phyloP scores from a whole-genome alignment of 1,140 invertebrate species.

The Drosophila gunungcola region DNA sequence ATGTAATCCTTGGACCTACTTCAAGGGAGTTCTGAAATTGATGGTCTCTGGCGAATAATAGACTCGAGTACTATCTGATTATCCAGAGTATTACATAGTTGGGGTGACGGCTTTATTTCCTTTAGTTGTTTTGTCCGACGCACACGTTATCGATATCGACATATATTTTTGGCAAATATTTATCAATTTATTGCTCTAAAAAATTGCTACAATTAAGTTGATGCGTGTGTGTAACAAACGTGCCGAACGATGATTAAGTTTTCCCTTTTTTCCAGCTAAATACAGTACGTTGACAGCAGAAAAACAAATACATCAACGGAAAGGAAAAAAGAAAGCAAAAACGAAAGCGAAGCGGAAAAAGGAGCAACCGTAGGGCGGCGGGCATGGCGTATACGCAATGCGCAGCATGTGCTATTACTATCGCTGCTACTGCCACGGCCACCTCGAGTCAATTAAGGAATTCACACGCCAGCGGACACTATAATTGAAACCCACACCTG shows the following conservation, averaged over 20 bases:
- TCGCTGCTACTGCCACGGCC: conserved; percentile 47
- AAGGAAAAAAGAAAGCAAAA: conserved; percentile 16
- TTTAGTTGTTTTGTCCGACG: conserved; percentile 13
- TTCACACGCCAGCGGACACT: conserved; percentile 48
- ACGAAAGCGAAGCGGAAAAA: conserved; percentile 21
- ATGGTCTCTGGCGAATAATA: conserved; percentile 6
- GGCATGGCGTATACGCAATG: conserved; percentile 76
- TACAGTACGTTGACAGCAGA: conserved; percentile 36
- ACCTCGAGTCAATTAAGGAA: conserved; percentile 63
- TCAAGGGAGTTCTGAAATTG: conserved; percentile 12
- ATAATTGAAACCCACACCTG: conserved; percentile 57
- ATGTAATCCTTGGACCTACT: conserved; percentile 29
- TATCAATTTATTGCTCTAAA: conserved; percentile 79
- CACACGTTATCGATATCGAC: conserved; percentile 51
- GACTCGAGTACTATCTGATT: conserved; percentile 9
- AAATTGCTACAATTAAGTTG: conserved; percentile 75
- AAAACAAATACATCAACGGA: conserved; percentile 29
- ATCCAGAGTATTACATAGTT: conserved; percentile 1
- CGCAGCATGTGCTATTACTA: conserved; percentile 56
- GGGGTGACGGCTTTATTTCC: neutral
- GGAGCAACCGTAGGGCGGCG: conserved; percentile 26
- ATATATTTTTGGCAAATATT: conserved; percentile 71
- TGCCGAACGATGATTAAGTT: conserved; percentile 76
- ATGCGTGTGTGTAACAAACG: conserved; percentile 51
- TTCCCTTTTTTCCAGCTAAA: conserved; percentile 39